Evolutionary conservation across 2,888 invertebrate genomes (phyloP).

Genomic region (Tetropium fuscum): DNA sequence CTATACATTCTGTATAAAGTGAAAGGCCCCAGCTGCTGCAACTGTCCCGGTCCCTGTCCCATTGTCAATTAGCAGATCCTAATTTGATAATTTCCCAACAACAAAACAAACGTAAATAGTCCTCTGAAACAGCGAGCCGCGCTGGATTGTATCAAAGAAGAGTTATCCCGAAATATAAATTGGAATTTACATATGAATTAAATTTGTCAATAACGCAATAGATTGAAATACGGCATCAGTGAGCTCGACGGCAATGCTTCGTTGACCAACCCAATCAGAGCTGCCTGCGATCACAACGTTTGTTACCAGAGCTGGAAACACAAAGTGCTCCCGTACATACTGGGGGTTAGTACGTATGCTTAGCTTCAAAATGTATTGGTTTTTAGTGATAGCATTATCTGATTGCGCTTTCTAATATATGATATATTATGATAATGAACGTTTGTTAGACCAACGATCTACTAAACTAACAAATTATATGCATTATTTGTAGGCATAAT

Average conservation of each 20-base stretch:
- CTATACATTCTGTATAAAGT: no score
- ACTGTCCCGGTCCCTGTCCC: no score
- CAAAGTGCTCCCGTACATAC: neutral
- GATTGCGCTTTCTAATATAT: no score
- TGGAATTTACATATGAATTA: constrained; percentile 35
- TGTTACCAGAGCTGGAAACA: constrained; percentile 1
- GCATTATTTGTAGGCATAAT: no score
- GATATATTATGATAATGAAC: no score
- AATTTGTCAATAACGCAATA: constrained; percentile 34
- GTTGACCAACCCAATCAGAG: constrained; percentile 17
- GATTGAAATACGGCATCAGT: constrained; percentile 25
- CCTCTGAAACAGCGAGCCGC: constrained; percentile 5
- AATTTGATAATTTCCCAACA: constrained; percentile 6
- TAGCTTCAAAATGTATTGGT: neutral
- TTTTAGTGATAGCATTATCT: no score
- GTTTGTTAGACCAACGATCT: no score
- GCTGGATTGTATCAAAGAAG: constrained; percentile 17
- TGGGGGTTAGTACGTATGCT: neutral
- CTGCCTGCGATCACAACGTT: constrained; percentile 4
- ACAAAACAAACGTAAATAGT: constrained; percentile 12
- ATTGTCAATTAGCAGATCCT: constrained; percentile 3
- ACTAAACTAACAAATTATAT: no score
- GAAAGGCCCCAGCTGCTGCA: no score
- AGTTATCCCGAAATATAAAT: constrained; percentile 31
- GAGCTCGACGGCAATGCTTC: constrained; percentile 9